Conservation (phyloP, 1,140 invertebrate species). For the Oryzaephilus surinamensis region DNA sequence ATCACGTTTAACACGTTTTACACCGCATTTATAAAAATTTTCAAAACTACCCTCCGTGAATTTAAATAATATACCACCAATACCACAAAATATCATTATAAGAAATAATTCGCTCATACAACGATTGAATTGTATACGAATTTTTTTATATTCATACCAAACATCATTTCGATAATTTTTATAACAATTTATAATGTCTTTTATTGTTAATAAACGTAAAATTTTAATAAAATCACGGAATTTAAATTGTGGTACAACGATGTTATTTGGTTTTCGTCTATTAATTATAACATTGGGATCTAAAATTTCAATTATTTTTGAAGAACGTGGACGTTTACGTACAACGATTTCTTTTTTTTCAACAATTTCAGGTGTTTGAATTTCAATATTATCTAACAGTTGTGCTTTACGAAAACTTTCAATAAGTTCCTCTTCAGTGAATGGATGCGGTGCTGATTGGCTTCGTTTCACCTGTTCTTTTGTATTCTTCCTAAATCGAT, state of each 20-base stretch:
- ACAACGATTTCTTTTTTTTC: slow-evolving; percentile 16
- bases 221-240: too few species aligned
- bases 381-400: slow-evolving; percentile 17
- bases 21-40: slow-evolving; percentile 76
- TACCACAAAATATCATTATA: slow-evolving; percentile 60
- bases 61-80: slow-evolving; percentile 66
- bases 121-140: slow-evolving; percentile 48
- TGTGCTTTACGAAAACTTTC: slow-evolving; percentile 38
- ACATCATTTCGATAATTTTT: too few species aligned
- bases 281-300: too few species aligned
- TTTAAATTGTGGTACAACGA: too few species aligned
- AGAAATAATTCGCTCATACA: slow-evolving; percentile 56
- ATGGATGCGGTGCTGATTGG: slow-evolving; percentile 38
- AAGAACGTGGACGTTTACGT: slow-evolving; percentile 11
- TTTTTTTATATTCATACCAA: too few species aligned
- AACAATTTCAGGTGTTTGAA: slow-evolving; percentile 13
- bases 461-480: slow-evolving; percentile 34
- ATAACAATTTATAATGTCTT: too few species aligned
- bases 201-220: too few species aligned
- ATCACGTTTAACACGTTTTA: slow-evolving; percentile 73
- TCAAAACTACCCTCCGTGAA: slow-evolving; percentile 73
- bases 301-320: slow-evolving; percentile 33
- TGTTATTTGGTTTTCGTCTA: too few species aligned
- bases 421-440: slow-evolving; percentile 41
- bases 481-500: slow-evolving; percentile 15